A percentile compares a stretch with the other conserved stretches of the same genome.
These are phyloP conservation scores for Heliocidaris tuberculata DNA, from an alignment of 35 echinoderm and acorn worm genomes.

Conservation along the genomic window DNA sequence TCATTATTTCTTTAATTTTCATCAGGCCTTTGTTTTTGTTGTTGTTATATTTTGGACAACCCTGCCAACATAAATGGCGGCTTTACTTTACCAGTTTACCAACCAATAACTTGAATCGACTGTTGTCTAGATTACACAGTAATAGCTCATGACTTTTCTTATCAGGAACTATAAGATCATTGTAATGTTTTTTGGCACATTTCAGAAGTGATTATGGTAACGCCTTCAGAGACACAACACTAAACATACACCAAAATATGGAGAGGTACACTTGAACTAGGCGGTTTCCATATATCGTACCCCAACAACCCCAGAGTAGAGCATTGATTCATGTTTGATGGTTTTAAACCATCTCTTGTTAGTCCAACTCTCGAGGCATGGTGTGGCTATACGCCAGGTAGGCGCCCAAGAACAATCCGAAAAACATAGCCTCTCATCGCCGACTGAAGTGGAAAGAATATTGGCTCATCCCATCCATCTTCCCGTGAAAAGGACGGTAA, in stretches of 20 bases:
- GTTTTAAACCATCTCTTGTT: slow-evolving; percentile 7
- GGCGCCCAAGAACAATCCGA: background rate
- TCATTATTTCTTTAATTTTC: too few relatives aligned
- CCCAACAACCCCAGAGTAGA: background rate
- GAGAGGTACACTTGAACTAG: background rate
- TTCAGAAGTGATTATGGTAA: background rate
- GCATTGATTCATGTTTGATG: slow-evolving; percentile 10
- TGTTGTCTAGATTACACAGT: too few relatives aligned
- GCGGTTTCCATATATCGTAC: background rate
- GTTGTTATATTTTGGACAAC: too few relatives aligned
- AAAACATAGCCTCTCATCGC: background rate
- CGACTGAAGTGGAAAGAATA: background rate
- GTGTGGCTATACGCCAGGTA: slow-evolving; percentile 23
- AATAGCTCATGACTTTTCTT: too few relatives aligned
- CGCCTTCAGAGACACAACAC: background rate
- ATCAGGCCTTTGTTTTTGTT: too few relatives aligned
- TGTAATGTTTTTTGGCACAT: background rate
- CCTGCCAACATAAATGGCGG: too few relatives aligned
- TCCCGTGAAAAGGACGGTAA: background rate
- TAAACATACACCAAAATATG: too few relatives aligned
- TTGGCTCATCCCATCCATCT: background rate
- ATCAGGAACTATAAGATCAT: too few relatives aligned
- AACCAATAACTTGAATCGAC: too few relatives aligned
- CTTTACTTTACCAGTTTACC: too few relatives aligned
- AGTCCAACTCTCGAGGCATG: background rate